Conservation (phyloP, 2,113 vertebrate genomes). For the Panurus biarmicus region DNA sequence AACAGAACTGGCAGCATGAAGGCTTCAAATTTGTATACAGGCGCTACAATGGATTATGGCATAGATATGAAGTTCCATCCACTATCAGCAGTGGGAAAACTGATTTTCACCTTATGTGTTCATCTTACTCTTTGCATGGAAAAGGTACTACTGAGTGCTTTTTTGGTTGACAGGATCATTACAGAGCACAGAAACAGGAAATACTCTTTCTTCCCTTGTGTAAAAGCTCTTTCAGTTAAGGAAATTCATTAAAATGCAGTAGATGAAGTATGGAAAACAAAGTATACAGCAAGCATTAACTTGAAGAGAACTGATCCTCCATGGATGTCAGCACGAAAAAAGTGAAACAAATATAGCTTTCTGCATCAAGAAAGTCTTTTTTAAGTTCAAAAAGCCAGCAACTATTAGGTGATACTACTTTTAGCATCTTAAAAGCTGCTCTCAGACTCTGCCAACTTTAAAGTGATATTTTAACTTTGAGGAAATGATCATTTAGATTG, state of each 20-base stretch:
- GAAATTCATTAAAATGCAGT: neutral
- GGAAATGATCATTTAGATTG: constrained; percentile 24
- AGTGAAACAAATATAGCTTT: neutral
- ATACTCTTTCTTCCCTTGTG: neutral
- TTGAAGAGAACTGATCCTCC: neutral
- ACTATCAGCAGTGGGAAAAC: neutral
- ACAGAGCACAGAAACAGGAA: neutral
- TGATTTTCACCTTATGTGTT: neutral
- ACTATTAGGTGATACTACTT: constrained; percentile 23
- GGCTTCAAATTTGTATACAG: neutral
- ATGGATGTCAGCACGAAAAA: neutral
- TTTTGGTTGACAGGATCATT: neutral
- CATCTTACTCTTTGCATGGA: neutral
- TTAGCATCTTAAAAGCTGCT: constrained; percentile 6
- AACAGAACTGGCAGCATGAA: neutral
- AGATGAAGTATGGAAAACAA: neutral
- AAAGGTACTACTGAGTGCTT: neutral
- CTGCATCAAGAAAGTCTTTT: neutral
- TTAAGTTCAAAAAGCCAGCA: neutral
- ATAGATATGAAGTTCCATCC: neutral
- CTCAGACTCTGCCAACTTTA: neutral
- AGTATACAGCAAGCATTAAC: neutral
- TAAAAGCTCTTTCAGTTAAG: neutral
- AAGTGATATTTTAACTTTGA: neutral
- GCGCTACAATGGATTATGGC: neutral